Base-by-base conservation (phyloP, 92 coral and sea anemone species). In the Paramuricea clavata region DNA sequence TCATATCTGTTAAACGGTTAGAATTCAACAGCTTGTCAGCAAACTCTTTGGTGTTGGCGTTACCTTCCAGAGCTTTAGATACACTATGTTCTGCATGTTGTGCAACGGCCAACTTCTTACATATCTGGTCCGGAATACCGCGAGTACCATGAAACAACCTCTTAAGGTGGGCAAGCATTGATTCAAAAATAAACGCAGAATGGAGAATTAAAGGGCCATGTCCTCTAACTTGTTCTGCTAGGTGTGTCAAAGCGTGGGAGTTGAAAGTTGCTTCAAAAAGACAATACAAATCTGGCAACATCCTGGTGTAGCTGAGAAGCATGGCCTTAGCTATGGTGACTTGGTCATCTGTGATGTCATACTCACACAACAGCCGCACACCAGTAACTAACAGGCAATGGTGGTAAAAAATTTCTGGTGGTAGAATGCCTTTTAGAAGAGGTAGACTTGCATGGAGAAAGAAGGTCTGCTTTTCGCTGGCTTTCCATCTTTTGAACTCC, bases 401-500 rank as follows among this genome's bases (percentile, higher is more conserved):
- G 60, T 92, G 94, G 21, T 85, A 88, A 49, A 92, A 92, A 30
- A 70, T 42, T 47, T 92, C 86, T 25, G 94, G 33, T 34, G 90
- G 90, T 26, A 89, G 71, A 41, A 64, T 56, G 21, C 52, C 28
- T 81, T 89, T 92, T 22, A 89, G 47, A 22, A 92, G 43, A 26
- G 94, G 94, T 0, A 89, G 81, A 42, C 94, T 90, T 59, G 76
- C 89, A 76, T 92, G 92, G 5, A 85, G 90, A 65, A 92, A 92
- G 31, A 92, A 34, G 22, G 43, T 88, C 42, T 86, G 83, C 74
- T 92, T 91, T 83, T 92, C 94, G 44, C 83, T 75, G 41, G 94
- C 92, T 81, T 92, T 92, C 94, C 94, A 92, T 71, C 52, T 73
- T 27, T 60, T 34, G 79, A 92, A 92, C 74, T 92, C 94, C 28